phyloP scores from a whole-genome alignment of 1,140 invertebrate species.

The Macrobrachium rosenbergii region DNA sequence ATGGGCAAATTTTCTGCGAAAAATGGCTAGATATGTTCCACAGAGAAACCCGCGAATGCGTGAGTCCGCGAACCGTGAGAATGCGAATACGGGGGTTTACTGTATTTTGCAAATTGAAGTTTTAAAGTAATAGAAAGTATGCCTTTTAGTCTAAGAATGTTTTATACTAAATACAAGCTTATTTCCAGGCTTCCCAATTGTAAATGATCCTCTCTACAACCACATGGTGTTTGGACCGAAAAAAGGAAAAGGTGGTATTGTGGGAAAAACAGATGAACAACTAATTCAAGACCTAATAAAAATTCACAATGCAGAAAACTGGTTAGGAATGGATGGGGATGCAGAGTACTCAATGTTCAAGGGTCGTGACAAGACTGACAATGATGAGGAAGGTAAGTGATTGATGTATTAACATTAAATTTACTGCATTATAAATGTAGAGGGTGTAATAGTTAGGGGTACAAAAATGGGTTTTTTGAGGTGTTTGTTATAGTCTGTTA shows the following conservation, averaged over 20 bases:
- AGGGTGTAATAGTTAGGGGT: too few species aligned
- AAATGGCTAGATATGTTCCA: too few species aligned
- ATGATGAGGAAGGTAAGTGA: constrained; percentile 71
- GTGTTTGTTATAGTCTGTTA: too few species aligned
- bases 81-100: too few species aligned
- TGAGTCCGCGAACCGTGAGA: too few species aligned
- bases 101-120: background rate
- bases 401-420: background rate
- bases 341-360: constrained; percentile 86
- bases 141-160: background rate
- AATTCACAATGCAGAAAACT: constrained; percentile 93
- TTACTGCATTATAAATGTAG: too few species aligned
- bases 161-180: background rate
- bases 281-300: constrained; percentile 90
- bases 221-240: constrained; percentile 89
- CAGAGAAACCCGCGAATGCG: too few species aligned
- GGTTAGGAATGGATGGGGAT: constrained; percentile 91
- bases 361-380: constrained; percentile 76
- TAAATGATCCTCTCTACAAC: constrained; percentile 97
- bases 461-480: too few species aligned
- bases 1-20: too few species aligned
- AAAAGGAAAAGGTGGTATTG: constrained; percentile 92
- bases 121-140: background rate
- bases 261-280: constrained; percentile 91
- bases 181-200: constrained; percentile 88